Conservation (phyloP, 2,113 vertebrate species). For the Miniopterus natalensis region DNA sequence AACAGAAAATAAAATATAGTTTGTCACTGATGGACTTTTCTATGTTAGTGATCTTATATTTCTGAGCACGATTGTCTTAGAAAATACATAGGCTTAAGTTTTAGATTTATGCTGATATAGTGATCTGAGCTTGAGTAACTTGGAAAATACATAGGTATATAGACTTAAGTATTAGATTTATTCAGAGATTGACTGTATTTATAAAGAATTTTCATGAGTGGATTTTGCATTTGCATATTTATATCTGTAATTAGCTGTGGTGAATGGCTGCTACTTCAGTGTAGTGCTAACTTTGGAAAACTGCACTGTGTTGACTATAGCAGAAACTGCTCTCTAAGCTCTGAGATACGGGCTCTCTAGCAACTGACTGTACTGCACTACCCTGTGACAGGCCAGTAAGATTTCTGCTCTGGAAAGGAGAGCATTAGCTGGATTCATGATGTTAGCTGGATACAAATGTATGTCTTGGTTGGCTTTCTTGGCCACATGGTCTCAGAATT, state of each 20-base stretch:
- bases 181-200: not conserved
- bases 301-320: not conserved
- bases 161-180: not conserved
- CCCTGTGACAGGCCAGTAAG: not conserved
- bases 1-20: not conserved
- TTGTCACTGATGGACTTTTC: not conserved
- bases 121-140: not conserved
- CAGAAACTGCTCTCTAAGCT: not conserved
- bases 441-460: not conserved
- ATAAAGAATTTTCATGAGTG: not conserved
- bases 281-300: not conserved
- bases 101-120: not conserved
- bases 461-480: not conserved
- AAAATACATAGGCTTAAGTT: not conserved
- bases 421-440: not conserved
- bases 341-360: rapidly evolving
- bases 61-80: not conserved
- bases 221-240: not conserved
- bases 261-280: not conserved
- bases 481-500: not conserved
- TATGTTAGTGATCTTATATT: not conserved
- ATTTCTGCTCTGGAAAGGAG: not conserved
- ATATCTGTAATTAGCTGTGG: not conserved
- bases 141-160: not conserved
- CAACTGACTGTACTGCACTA: not conserved